Base-by-base conservation (phyloP, 2,888 invertebrate genomes). In the Drosophila melanosoma region DNA sequence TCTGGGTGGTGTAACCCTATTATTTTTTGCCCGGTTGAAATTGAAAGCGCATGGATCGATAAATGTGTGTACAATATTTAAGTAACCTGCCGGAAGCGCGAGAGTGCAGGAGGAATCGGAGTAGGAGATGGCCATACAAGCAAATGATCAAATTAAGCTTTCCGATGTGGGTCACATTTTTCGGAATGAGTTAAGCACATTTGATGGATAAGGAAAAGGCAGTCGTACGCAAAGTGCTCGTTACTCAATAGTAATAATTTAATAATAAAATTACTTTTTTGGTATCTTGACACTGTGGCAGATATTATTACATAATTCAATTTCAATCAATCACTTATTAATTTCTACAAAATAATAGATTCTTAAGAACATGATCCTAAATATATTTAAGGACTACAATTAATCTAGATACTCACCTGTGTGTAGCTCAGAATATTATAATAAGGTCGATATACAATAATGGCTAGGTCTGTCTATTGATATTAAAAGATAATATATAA, bases 1-100 rank as follows among this genome's bases (percentile, higher is more conserved):
- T 38, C 56, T 61, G 57, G 36, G 26, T 76, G 79, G 60, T 64
- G 75, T 70, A 76, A 71, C 62, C 63, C 54, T 66, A 81, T 78
- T 76, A 76, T 76, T 72, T 76, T 36, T 38, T n/a, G 36, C 29
- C 58, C 23, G 49, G 3, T 17, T 38, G 2, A 59, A 64, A 36
- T 52, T 38, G 4, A 45, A 36, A 33, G 49, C 49, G 52, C 74
- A 56, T 52, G 52, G 59, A 40, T 74, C 56, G 69, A 51, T 51
- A 60, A 56, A 64, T 48, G 11, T 54, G 36, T 53, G n/a, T 49
- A 63, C n/a, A 23, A 45, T 29, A 38, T 48, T 26, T 53, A 35
- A 67, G 45, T 23, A 12, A 52, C 36, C 4, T 35, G 20, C 33
- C 20, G 33, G 11, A 48, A 42, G 20, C 8, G 17, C 17, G 0